Evolutionary conservation across 2,888 invertebrate species (phyloP).

Genomic region (Meghimatium bilineatum): DNA sequence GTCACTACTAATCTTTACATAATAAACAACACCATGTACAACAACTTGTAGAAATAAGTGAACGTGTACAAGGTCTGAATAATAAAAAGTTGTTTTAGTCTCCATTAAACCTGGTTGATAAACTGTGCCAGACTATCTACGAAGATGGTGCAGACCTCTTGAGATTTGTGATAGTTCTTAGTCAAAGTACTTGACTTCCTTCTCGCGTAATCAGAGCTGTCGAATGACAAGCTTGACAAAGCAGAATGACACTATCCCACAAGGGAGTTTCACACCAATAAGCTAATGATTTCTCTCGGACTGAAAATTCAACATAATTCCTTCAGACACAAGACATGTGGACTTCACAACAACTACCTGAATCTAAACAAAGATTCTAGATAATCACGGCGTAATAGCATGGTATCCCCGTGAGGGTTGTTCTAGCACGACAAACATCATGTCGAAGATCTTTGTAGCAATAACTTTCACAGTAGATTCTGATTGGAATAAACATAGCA

Average conservation of each 20-base stretch:
- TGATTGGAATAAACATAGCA: not conserved
- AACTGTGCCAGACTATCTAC: not conserved
- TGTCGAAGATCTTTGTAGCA: not conserved
- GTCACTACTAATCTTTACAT: no score
- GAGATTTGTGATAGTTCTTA: constrained; percentile 7
- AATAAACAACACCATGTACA: not conserved
- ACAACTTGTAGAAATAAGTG: not conserved
- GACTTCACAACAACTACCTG: not conserved
- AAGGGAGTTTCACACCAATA: constrained; percentile 9
- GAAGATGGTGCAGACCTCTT: not conserved
- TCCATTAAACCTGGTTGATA: not conserved
- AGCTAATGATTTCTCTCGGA: constrained; percentile 16
- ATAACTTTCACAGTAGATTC: not conserved
- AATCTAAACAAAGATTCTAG: not conserved
- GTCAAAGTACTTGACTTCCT: not conserved
- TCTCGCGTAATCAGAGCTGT: not conserved
- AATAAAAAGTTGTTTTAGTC: constrained; percentile 9
- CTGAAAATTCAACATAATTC: not conserved
- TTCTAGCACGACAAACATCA: not conserved
- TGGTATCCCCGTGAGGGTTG: not conserved
- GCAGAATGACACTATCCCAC: constrained; percentile 1
- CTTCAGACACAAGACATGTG: constrained; percentile 3
- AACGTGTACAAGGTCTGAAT: not conserved
- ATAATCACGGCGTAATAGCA: not conserved
- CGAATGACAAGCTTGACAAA: constrained; percentile 20